phyloP scores from a whole-genome alignment of 2,113 vertebrate genomes.

The Amphiprion percula region DNA sequence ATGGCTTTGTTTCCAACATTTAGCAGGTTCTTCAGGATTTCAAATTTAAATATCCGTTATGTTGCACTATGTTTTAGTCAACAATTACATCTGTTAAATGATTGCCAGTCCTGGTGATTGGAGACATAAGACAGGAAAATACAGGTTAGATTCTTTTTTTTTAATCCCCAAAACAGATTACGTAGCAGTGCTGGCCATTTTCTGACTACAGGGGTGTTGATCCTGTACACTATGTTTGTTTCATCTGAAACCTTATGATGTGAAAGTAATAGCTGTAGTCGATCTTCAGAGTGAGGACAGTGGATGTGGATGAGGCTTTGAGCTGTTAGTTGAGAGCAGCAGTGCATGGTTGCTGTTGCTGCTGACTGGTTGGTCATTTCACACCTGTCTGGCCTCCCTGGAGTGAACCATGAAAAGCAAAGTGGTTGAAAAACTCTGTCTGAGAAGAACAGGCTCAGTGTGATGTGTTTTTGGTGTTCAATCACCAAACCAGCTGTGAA shows the following conservation, averaged over 20 bases:
- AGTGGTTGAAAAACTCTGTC: constrained; percentile 37
- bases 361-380: constrained; percentile 56
- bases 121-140: no score
- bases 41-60: no score
- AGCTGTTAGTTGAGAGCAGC: constrained; percentile 48
- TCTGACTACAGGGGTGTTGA: neutral
- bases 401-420: constrained; percentile 17
- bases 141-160: no score
- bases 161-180: neutral
- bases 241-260: constrained; percentile 33
- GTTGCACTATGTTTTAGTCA: no score
- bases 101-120: no score
- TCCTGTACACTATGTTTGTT: neutral
- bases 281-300: constrained; percentile 21
- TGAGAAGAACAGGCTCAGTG: neutral
- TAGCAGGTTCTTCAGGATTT: no score
- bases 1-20: no score
- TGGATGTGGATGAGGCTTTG: constrained; percentile 29
- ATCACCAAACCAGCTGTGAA: neutral
- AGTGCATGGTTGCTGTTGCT: constrained; percentile 28
- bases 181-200: neutral
- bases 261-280: constrained; percentile 32
- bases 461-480: constrained; percentile 14
- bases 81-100: no score
- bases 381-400: constrained; percentile 59